Conservation (phyloP, 2,888 invertebrate species). For the Drosophila stalkeri region DNA sequence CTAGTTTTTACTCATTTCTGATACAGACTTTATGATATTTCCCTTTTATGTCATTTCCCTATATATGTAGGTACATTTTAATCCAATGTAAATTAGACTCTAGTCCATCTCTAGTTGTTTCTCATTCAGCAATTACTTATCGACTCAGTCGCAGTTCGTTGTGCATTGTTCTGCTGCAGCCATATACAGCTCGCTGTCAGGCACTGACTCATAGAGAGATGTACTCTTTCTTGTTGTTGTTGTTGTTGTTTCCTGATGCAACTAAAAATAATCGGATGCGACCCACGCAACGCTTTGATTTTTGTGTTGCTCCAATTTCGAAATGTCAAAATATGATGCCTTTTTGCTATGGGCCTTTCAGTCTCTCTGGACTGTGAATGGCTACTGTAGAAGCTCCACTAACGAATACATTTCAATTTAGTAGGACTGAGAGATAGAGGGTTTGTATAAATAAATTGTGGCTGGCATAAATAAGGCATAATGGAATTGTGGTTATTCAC, state of each 20-base stretch:
- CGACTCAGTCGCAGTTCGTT: conserved; percentile 6
- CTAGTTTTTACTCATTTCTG: neutral
- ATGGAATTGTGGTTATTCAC: neutral
- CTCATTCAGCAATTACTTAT: conserved; percentile 31
- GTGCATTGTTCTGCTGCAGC: conserved; percentile 25
- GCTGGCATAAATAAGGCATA: neutral
- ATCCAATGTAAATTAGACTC: neutral
- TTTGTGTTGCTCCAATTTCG: conserved; percentile 71
- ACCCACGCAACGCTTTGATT: conserved; percentile 72
- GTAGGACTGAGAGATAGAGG: neutral
- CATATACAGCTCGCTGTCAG: conserved; percentile 15
- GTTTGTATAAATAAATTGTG: conserved; percentile 7
- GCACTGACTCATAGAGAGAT: conserved; percentile 35
- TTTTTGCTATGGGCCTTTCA: conserved; percentile 14
- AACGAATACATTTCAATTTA: neutral
- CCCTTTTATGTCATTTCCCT: neutral
- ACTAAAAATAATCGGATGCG: conserved; percentile 64
- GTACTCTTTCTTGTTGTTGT: conserved; percentile 15
- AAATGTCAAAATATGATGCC: conserved; percentile 54
- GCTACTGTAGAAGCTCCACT: conserved; percentile 1
- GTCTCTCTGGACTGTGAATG: neutral
- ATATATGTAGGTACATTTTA: neutral
- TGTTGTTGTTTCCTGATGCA: conserved; percentile 56
- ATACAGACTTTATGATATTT: neutral
- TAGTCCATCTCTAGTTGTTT: neutral